Evolutionary conservation across 2,113 vertebrate genomes (phyloP), one percentile per base, ranked within the genome.

Genomic region (Piliocolobus tephrosceles): DNA sequence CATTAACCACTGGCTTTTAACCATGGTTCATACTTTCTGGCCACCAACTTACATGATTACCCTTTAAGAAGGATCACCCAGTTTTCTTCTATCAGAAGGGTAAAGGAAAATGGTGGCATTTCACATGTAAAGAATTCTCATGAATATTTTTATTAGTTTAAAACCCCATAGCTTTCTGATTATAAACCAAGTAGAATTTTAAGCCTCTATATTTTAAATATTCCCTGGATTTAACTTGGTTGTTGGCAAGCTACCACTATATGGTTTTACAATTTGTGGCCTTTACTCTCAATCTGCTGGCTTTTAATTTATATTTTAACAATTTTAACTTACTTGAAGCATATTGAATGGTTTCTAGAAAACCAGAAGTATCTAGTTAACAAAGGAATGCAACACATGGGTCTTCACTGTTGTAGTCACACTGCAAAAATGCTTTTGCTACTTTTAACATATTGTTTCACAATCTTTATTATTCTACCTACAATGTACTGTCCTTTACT

Each of bases 271-370:
- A 91, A 88, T n/a, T 55, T 52, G 25, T 20, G 23, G 32, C 80
- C 23, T 58, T 85, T 86, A 85, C 32, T 88, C 17, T 90, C 64
- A 96, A 23, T 70, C 32, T 95, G 43, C 30, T 57, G 47, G 47
- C 85, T 83, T 73, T 91, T 80, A 93, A 89, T 30, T 83, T 84
- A 35, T 16, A 70, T 57, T 96, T 92, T 58, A 79, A 22, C 50
- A 92, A 40, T 35, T 94, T 91, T 97, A 88, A 83, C 32, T 90
- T 50, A 66, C 70, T 80, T 90, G 72, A 90, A 83, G 47, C 85
- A 47, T 10, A 90, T 52, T 89, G 25, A 94, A 57, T 23, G 52
- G 14, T 95, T 98, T 96, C 70, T 38, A 96, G 94, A 96, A 98
- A 55, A 2, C 83, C 30, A 57, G 57, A 92, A 97, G 85, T 86